Base-by-base conservation (phyloP, 2,113 vertebrate genomes). In the Brachypteracias leptosomus region DNA sequence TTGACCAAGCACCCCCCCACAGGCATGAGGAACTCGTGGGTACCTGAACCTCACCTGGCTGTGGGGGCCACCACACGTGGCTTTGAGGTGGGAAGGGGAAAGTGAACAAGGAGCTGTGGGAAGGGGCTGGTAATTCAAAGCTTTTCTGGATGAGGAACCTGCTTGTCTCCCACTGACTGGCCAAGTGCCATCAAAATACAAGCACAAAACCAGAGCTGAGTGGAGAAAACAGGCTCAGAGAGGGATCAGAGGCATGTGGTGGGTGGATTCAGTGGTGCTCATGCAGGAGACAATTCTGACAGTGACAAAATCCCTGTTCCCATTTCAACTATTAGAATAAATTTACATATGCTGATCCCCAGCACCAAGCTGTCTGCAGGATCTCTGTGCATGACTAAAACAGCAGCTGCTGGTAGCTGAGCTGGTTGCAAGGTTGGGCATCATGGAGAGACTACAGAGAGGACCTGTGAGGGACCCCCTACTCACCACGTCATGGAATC, bases 141-240 rank as follows among this genome's bases (percentile, higher is more conserved):
- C 74, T 31, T 42, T 76, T 36, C n/a, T 62, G 71, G 82, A 52
- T 38, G 75, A 88, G 68, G 62, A 90, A 89, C 62, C 85, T 87
- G 83, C 61, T 52, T 78, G 74, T 96, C 75, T 93, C 82, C 76
- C 93, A 75, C 83, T 81, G 93, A 68, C 65, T 84, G 79, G 85
- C 88, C 91, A 73, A 86, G 85, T 8, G 47, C 92, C 85, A 78
- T n/a, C 90, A 75, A 84, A 93, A 94, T 15, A 78, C 26, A 71
- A 82, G 57, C 11, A 0, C 51, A 90, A 67, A 92, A 90, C 36
- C 68, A 52, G 36, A 75, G 91, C 15, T 70, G 24, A 91, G 72
- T 4, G n/a, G 67, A 82, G 54, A 63, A 86, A 75, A 67, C 59
- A 82, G 76, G 16, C 88, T 46, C 46, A 15, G 0, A 22, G 38